Evolutionary conservation across 2,797 vertebrate species (phyloP).

Genomic region (Falco peregrinus): DNA sequence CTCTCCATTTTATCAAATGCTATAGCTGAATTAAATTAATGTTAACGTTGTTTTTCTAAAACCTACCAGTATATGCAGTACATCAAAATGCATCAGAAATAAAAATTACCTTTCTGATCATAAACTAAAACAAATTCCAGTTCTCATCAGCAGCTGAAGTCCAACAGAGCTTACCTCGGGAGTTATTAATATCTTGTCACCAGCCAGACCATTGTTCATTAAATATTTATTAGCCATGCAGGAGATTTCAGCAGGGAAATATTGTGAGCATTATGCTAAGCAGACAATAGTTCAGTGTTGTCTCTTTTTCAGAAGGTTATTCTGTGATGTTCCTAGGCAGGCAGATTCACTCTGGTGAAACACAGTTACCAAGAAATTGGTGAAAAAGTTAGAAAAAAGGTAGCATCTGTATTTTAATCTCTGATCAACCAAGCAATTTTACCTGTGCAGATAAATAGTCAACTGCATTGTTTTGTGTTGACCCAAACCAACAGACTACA

Average conservation of each 20-base stretch:
- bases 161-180: not conserved
- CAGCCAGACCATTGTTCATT: not conserved
- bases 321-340: not conserved
- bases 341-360: not conserved
- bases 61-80: not conserved
- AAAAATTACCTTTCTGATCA: not conserved
- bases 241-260: not conserved
- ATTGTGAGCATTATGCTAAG: not conserved
- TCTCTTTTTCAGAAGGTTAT: not conserved
- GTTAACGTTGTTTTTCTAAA: not conserved
- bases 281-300: not conserved
- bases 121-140: not conserved
- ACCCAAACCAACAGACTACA: not conserved
- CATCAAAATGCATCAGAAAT: not conserved
- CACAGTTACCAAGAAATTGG: not conserved
- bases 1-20: not conserved
- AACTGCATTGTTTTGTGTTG: not conserved
- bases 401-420: not conserved
- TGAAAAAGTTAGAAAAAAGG: not conserved
- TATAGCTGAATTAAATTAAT: not conserved
- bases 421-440: not conserved
- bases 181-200: not conserved
- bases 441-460: not conserved
- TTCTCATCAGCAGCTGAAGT: not conserved
- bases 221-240: not conserved